Evolutionary conservation across 2,888 invertebrate genomes (phyloP).

Genomic region (Nemotelus pantherinus): DNA sequence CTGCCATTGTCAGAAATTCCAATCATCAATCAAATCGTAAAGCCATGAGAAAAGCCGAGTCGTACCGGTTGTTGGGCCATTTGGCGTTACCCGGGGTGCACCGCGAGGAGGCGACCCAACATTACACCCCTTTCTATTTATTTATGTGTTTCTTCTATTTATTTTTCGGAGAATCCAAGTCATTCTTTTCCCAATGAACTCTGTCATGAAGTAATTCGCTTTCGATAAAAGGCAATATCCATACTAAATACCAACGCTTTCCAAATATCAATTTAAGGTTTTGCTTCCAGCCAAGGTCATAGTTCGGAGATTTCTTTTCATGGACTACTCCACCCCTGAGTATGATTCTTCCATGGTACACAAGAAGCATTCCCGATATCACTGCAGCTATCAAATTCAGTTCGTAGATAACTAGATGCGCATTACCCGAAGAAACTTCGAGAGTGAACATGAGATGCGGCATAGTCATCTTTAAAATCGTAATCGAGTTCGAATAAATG

Average conservation of each 20-base stretch:
- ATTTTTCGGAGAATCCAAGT: slow-evolving; percentile 54
- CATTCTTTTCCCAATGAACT: slow-evolving; percentile 67
- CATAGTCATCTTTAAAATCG: slow-evolving; percentile 75
- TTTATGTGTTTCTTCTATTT: too few species aligned
- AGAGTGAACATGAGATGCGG: slow-evolving; percentile 78
- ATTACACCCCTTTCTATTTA: too few species aligned
- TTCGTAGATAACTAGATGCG: slow-evolving; percentile 76
- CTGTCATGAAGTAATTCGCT: slow-evolving; percentile 86
- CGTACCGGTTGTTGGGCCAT: too few species aligned
- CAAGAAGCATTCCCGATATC: slow-evolving; percentile 74
- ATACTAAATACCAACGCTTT: slow-evolving; percentile 78
- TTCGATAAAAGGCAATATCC: slow-evolving; percentile 80
- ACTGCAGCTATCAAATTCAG: slow-evolving; percentile 74
- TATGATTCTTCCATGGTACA: slow-evolving; percentile 77
- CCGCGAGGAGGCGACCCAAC: too few species aligned
- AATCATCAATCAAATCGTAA: too few species aligned
- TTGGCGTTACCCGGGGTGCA: too few species aligned
- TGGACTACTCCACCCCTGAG: slow-evolving; percentile 78
- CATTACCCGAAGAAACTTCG: slow-evolving; percentile 73
- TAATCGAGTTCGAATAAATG: slow-evolving; percentile 63
- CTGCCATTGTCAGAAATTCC: too few species aligned
- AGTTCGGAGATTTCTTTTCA: slow-evolving; percentile 74
- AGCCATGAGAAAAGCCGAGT: too few species aligned
- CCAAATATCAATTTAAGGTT: slow-evolving; percentile 85
- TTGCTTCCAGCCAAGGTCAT: slow-evolving; percentile 76